Conservation (phyloP, 2,888 invertebrate genomes). For the Sinhomidia bicolor region DNA sequence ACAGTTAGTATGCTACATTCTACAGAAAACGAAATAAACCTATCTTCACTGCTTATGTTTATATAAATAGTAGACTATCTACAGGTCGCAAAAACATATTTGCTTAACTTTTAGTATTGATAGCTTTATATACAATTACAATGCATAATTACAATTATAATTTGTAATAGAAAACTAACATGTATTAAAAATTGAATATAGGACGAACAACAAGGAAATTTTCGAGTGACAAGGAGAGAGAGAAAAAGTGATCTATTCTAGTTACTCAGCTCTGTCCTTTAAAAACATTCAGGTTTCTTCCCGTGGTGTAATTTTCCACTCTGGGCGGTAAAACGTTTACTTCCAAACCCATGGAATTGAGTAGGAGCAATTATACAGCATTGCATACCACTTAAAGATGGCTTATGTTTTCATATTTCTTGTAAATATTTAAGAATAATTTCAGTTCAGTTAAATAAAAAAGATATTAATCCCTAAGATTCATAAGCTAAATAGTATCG, state of each 20-base stretch:
- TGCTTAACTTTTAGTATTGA: background rate
- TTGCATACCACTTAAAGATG: background rate
- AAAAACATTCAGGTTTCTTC: background rate
- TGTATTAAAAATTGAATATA: background rate
- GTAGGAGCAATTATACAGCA: background rate
- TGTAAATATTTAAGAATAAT: background rate
- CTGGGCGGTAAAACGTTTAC: background rate
- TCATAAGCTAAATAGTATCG: background rate
- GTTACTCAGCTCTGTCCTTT: background rate
- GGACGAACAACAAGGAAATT: background rate
- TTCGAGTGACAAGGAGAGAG: background rate
- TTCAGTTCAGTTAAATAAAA: conserved; percentile 24
- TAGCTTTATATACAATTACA: too few species aligned
- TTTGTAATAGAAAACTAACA: background rate
- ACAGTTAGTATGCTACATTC: too few species aligned
- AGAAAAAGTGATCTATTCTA: background rate
- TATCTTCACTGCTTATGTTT: too few species aligned
- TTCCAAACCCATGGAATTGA: background rate
- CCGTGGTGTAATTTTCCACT: background rate
- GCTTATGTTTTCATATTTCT: background rate
- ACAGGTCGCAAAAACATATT: too few species aligned
- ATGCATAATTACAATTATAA: background rate
- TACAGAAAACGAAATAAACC: too few species aligned
- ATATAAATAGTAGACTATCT: too few species aligned
- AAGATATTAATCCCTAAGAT: background rate